A percentile compares a stretch with the other conserved stretches of the same genome.
These are phyloP conservation scores for Carassius carassius DNA, from an alignment of 2,113 vertebrate species.

Conservation along the genomic window DNA sequence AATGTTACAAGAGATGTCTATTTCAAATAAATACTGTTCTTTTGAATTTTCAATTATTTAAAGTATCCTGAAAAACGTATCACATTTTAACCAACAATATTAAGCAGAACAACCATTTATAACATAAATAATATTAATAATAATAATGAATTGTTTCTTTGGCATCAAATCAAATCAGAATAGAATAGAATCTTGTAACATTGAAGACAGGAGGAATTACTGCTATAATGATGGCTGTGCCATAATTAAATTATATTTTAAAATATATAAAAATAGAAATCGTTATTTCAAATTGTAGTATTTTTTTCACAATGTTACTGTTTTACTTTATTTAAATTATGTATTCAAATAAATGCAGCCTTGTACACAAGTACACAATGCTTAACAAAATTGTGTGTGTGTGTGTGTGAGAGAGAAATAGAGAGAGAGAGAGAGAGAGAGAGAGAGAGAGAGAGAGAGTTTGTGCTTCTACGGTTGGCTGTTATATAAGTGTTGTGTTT, in stretches of 20 bases:
- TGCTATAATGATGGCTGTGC: no score
- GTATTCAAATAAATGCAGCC: no score
- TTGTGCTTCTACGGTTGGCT: background rate
- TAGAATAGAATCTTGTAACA: background rate
- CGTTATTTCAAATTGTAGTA: background rate
- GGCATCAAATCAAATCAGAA: background rate
- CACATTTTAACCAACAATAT: no score
- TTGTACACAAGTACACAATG: no score
- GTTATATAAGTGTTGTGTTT: slow-evolving; percentile 28
- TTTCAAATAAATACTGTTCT: background rate
- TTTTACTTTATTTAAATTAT: no score
- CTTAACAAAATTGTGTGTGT: background rate
- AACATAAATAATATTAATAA: background rate
- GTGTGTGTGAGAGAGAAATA: background rate
- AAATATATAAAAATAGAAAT: background rate
- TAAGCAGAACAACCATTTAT: no score
- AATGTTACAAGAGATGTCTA: background rate
- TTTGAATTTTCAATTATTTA: background rate
- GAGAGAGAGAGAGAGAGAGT: no score
- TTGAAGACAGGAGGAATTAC: no score
- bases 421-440: no score
- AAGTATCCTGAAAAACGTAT: background rate
- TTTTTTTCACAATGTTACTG: background rate
- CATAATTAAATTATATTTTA: background rate
- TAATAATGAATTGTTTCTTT: background rate